Conservation (phyloP, 2,797 vertebrate species). For the Acanthurus leucopareius region DNA sequence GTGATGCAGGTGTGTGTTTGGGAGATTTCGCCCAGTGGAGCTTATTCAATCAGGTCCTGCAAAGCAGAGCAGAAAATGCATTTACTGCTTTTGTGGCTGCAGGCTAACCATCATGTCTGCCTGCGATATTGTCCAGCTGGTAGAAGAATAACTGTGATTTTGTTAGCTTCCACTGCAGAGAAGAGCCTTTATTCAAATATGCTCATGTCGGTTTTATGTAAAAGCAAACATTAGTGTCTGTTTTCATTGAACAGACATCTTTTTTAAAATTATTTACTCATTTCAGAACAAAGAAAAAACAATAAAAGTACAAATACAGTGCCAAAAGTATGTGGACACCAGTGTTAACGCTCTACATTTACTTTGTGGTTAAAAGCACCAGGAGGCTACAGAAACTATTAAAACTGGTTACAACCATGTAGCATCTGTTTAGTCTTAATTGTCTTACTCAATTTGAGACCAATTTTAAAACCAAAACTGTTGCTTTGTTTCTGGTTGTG, state of each 20-base stretch:
- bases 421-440: not conserved
- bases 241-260: not conserved
- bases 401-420: not conserved
- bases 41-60: slow-evolving; percentile 62
- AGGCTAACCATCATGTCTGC: slow-evolving; percentile 55
- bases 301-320: not conserved
- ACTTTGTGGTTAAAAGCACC: not conserved
- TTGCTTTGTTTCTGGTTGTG: not conserved
- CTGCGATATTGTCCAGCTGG: slow-evolving; percentile 43
- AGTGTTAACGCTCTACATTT: not conserved
- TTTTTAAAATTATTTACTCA: not conserved
- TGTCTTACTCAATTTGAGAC: not conserved
- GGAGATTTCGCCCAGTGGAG: slow-evolving; percentile 54
- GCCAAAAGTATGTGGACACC: not conserved
- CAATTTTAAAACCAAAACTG: not conserved
- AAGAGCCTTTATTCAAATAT: slow-evolving; percentile 6
- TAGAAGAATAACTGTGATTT: slow-evolving; percentile 37
- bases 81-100: slow-evolving; percentile 60
- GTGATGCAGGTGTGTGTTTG: slow-evolving; percentile 73
- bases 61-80: slow-evolving; percentile 70
- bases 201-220: slow-evolving; percentile 2
- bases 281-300: slow-evolving; percentile 3
- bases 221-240: slow-evolving; percentile 4
- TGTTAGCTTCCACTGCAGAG: slow-evolving; percentile 30
- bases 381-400: not conserved